Conservation (phyloP, 2,888 invertebrate genomes). For the Acrocyrtus sp. region DNA sequence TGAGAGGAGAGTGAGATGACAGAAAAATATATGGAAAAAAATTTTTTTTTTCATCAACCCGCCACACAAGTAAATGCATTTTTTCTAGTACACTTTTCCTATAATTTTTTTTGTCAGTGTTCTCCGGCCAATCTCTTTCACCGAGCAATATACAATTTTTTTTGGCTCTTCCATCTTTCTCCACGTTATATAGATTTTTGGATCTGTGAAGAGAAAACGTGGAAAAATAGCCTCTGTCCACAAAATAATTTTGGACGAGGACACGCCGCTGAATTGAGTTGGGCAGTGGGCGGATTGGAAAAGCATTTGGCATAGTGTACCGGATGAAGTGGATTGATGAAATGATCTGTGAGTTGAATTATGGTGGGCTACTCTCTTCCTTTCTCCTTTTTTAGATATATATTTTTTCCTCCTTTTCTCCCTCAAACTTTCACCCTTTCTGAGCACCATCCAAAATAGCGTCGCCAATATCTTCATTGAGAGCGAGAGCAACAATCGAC, state of each 20-base stretch:
- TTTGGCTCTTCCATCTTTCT: too few species aligned
- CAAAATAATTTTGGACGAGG: slow-evolving; percentile 34
- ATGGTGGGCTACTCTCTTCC: slow-evolving; percentile 26
- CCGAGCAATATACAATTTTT: too few species aligned
- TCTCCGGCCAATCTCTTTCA: too few species aligned
- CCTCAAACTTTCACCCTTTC: not conserved
- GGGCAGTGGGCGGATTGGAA: slow-evolving; percentile 38
- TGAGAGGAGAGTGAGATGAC: too few species aligned
- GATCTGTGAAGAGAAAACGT: not conserved
- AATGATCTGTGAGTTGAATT: slow-evolving; percentile 51
- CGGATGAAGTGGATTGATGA: slow-evolving; percentile 53
- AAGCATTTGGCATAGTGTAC: slow-evolving; percentile 41
- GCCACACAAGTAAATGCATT: too few species aligned
- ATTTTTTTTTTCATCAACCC: too few species aligned
- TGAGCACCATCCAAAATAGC: not conserved
- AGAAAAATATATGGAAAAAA: too few species aligned
- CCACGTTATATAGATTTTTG: too few species aligned
- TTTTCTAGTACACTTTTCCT: too few species aligned
- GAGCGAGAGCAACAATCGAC: too few species aligned
- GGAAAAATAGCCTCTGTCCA: slow-evolving; percentile 30
- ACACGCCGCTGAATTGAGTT: slow-evolving; percentile 37
- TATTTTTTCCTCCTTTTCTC: slow-evolving; percentile 7
- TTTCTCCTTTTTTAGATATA: slow-evolving; percentile 20
- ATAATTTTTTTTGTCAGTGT: too few species aligned
- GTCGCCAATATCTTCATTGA: not conserved